Percentiles rank a stretch among this genome's conserved stretches.
phyloP scores from a whole-genome alignment of 2,888 invertebrate genomes.

The Melanotus villosus region DNA sequence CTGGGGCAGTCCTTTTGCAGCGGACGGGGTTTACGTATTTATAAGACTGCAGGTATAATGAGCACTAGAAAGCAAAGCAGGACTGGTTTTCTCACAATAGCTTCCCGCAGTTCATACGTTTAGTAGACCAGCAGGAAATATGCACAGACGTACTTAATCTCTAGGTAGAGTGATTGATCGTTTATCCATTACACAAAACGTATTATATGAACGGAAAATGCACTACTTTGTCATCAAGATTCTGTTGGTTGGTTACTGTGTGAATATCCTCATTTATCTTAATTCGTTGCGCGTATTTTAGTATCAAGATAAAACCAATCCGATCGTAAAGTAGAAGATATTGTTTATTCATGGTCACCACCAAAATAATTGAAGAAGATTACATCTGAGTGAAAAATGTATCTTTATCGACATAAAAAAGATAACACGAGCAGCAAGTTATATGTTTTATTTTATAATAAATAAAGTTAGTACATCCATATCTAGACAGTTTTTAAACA shows the following conservation, averaged over 20 bases:
- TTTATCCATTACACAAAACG: slow-evolving; percentile 39
- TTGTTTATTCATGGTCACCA: slow-evolving; percentile 55
- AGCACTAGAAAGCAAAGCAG: slow-evolving; percentile 51
- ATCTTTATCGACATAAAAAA: no score
- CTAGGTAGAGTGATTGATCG: slow-evolving; percentile 56
- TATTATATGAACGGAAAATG: slow-evolving; percentile 39
- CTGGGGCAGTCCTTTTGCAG: slow-evolving; percentile 45
- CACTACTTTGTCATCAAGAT: slow-evolving; percentile 24
- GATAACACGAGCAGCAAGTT: no score
- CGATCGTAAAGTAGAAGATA: slow-evolving; percentile 58
- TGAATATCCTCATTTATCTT: slow-evolving; percentile 57
- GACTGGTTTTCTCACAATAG: slow-evolving; percentile 60
- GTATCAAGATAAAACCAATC: slow-evolving; percentile 43
- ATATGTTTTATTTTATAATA: no score
- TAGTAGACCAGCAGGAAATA: slow-evolving; percentile 63
- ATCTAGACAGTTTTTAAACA: no score
- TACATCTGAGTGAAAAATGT: slow-evolving; percentile 47
- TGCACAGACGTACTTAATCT: slow-evolving; percentile 57
- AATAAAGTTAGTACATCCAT: no score
- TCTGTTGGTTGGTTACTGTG: slow-evolving; percentile 39
- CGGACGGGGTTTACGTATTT: slow-evolving; percentile 51
- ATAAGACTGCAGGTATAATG: slow-evolving; percentile 59
- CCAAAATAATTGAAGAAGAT: slow-evolving; percentile 56
- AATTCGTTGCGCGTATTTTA: slow-evolving; percentile 46
- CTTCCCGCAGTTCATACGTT: slow-evolving; percentile 59